phyloP scores from a whole-genome alignment of 1,140 invertebrate genomes.

The Drosophila baimaii region DNA sequence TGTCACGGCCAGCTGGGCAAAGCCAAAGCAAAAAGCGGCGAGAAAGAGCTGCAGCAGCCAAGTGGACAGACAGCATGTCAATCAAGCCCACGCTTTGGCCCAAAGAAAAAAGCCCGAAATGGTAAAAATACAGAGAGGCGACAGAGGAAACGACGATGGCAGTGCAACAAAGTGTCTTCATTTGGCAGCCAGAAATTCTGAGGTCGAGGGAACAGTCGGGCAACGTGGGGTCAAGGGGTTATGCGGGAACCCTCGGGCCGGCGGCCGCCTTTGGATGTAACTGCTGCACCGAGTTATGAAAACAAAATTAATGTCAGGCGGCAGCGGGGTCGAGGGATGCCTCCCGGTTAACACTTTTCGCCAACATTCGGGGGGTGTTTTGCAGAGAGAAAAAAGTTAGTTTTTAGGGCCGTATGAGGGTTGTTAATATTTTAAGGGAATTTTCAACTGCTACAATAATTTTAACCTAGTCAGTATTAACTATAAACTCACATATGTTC shows the following conservation, averaged over 20 bases:
- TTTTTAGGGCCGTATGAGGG: too few species aligned
- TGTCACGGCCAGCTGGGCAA: constrained; percentile 71
- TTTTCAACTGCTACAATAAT: background rate
- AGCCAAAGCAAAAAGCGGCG: constrained; percentile 53
- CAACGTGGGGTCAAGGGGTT: constrained; percentile 2
- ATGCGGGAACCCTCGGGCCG: constrained; percentile 18
- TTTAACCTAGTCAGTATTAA: too few species aligned
- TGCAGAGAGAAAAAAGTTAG: constrained; percentile 14
- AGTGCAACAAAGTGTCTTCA: constrained; percentile 76
- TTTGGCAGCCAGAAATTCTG: constrained; percentile 50
- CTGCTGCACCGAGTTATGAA: constrained; percentile 68
- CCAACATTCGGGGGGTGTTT: background rate
- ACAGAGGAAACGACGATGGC: constrained; percentile 32
- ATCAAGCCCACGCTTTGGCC: constrained; percentile 72
- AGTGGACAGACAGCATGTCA: constrained; percentile 72
- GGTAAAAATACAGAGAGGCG: constrained; percentile 25
- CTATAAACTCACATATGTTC: too few species aligned
- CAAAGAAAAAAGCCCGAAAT: constrained; percentile 36
- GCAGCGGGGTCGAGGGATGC: constrained; percentile 25
- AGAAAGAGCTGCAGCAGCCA: constrained; percentile 34
- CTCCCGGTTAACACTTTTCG: background rate
- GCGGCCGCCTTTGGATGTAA: constrained; percentile 42
- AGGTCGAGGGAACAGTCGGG: background rate
- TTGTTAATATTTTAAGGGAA: background rate
- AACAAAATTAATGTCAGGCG: constrained; percentile 80